These are phyloP conservation scores for Norana najaformis DNA, from an alignment of 2,888 invertebrate genomes.

Conservation along the genomic window DNA sequence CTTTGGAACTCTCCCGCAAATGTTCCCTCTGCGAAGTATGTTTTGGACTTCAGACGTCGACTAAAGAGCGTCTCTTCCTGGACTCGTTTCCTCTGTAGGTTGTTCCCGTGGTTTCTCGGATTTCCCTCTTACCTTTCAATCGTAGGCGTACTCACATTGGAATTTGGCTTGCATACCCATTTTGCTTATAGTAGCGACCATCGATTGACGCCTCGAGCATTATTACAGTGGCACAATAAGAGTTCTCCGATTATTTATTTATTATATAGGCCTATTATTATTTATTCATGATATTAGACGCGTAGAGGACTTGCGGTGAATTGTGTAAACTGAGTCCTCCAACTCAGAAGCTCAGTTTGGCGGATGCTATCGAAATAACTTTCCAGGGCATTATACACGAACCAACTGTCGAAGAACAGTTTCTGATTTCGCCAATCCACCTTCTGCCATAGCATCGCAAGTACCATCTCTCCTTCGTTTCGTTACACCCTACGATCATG, in stretches of 20 bases:
- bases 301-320: neutral
- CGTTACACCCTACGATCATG: slow-evolving; percentile 40
- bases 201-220: neutral
- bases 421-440: slow-evolving; percentile 40
- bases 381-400: neutral
- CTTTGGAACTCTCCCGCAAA: too few species aligned
- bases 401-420: slow-evolving; percentile 36
- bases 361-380: neutral
- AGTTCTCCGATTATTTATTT: neutral
- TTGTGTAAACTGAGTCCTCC: neutral
- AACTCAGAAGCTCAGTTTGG: neutral
- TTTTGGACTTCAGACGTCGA: too few species aligned
- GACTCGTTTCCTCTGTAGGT: too few species aligned
- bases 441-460: slow-evolving; percentile 37
- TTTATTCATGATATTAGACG: neutral
- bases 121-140: neutral
- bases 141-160: neutral
- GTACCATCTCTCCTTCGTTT: slow-evolving; percentile 38
- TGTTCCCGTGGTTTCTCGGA: too few species aligned
- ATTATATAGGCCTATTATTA: too few species aligned
- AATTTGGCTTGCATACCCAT: neutral
- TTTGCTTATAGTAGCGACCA: neutral
- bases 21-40: too few species aligned
- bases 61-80: too few species aligned
- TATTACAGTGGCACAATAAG: neutral